Base-by-base conservation (phyloP, 2,888 invertebrate genomes). In the Ophion costatus region DNA sequence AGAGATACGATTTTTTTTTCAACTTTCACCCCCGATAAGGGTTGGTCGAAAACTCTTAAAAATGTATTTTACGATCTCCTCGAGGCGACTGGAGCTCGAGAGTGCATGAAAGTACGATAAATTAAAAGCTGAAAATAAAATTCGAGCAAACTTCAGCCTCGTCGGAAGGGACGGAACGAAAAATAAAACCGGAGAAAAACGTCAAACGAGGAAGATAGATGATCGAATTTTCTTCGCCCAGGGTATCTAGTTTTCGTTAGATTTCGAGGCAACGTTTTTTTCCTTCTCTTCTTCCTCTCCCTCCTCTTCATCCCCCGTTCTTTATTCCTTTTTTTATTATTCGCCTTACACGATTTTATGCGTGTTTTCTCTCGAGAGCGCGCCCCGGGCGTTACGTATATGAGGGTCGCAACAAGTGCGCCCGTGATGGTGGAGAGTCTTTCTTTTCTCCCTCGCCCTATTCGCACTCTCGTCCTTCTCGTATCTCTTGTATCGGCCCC, bases 351-450 rank as follows among this genome's bases (percentile, higher is more conserved):
- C 51, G 17, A 14, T 51, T 51, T 51, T 51, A 51, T 51, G 51
- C 51, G 51, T 51, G 51, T 51, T 51, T 17, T 51, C 51, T 22
- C 38, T 24, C 63, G 38, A 45, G 74, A 24, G 45, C 17, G 22
- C 14, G 24, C 17, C 24, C 3, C 24, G 61, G 64, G 51, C 29
- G 24, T 57, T 67, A 66, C 38, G 29, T 20, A 33, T 20, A 38
- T 33, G 10, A 42, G 76, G 42, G 22, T 77, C 67, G 76, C 76
- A 77, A 77, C 76, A 77, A 77, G 76, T 77, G 76, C 42, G 80
- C 71, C 57, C 76, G 24, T 80, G 66, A 51, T 77, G 42, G 80
- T 67, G 71, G 51, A 73, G 33, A 73, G 33, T 56, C 29, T 80
- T 80, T 83, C 63, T 24, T 63, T 33, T 63, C 29, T 59, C 74